phyloP scores from a whole-genome alignment of 2,113 vertebrate species.

The Pontoporia blainvillei region DNA sequence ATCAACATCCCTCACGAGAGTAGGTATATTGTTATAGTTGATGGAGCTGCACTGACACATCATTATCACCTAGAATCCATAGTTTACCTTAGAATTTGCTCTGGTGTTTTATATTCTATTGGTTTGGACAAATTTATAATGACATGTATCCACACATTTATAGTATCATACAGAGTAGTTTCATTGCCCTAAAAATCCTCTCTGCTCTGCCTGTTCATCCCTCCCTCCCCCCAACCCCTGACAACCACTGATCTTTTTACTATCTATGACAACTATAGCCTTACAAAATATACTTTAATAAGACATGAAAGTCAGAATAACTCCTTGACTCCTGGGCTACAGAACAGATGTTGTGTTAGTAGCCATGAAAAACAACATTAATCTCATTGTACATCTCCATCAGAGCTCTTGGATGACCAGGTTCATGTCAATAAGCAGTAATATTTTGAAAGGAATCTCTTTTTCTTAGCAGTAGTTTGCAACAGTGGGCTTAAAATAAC shows the following conservation, averaged over 20 bases:
- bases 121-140: not conserved
- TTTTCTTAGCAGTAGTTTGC: not conserved
- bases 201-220: not conserved
- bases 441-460: not conserved
- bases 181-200: not conserved
- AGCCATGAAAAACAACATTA: not conserved
- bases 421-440: not conserved
- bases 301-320: not conserved
- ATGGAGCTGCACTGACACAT: not conserved
- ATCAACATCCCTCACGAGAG: not conserved
- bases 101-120: not conserved
- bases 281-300: not conserved
- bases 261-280: not conserved
- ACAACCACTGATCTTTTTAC: not conserved
- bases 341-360: not conserved
- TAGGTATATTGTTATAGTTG: not conserved
- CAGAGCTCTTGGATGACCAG: not conserved
- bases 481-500: not conserved
- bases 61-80: not conserved
- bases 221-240: not conserved
- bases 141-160: not conserved
- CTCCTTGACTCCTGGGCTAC: not conserved
- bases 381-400: not conserved
- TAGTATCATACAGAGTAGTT: not conserved
- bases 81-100: not conserved